Evolutionary conservation across 1,140 invertebrate genomes (phyloP), one percentile per base, ranked within the genome.

Genomic region (Temnothorax nylanderi): DNA sequence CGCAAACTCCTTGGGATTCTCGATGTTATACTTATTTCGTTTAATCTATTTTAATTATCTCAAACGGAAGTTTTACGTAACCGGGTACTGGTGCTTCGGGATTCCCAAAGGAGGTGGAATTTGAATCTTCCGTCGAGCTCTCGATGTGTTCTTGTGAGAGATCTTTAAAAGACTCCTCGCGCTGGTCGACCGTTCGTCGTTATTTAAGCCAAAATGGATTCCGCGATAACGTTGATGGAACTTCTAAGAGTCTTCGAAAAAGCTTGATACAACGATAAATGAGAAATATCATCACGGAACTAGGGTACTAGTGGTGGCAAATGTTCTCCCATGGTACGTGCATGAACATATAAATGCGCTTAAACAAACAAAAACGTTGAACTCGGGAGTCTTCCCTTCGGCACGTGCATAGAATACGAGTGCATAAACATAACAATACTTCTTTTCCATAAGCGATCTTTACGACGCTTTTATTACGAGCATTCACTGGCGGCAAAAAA

Each of bases 1-100:
- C 21, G 54, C 69, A 34, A 60, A 62, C 41, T 34, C 21, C 32
- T 47, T 58, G 69, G 54, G 41, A 84, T 60, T 47, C 58, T 16
- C 69, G 18, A 47, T 49, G 80, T 41, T 56, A 37, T 41, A 37
- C 8, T 37, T 56, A 71, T 71, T 67, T 13, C 69, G 69, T 60
- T 37, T 75, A 37, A 84, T 26, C 44, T 34, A 41, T 71, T 56
- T 51, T 44, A 67, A 71, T 81, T 81, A 44, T 56, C 37, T 67
- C 34, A 44, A 81, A 58, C 78, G 78, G 34, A 56, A 81, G 49
- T 54, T 21, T 71, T 58, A 34, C 62, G 34, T 71, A 56, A 71
- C 21, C 34, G 7, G n/a, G 44, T 56, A 44, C 21, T 16, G 11
- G 56, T 3, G 32, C 64, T 32, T n/a, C 51, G 37, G 1, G 41